A percentile compares a stretch with the other conserved stretches of the same genome.
These are phyloP conservation scores for Oxycera nigricornis DNA, from an alignment of 2,888 invertebrate genomes.

Conservation along the genomic window DNA sequence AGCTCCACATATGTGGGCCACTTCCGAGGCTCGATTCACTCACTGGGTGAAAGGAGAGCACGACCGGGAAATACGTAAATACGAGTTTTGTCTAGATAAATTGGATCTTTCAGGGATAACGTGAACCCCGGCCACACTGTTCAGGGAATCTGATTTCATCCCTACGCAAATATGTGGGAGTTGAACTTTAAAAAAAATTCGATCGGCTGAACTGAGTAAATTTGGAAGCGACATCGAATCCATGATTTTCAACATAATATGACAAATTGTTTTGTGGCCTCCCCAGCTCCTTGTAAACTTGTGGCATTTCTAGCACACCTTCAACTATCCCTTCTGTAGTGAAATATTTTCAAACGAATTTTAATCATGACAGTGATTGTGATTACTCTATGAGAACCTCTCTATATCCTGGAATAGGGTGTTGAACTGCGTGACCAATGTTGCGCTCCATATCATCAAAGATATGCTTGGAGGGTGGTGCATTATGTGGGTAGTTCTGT, in stretches of 20 bases:
- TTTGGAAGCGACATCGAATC: not conserved
- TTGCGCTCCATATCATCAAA: no score
- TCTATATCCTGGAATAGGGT: not conserved
- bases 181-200: not conserved
- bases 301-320: not conserved
- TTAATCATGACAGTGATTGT: constrained; percentile 6
- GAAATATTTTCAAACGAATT: not conserved
- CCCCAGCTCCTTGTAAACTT: not conserved
- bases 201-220: not conserved
- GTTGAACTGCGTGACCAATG: not conserved
- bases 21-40: not conserved
- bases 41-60: not conserved
- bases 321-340: not conserved
- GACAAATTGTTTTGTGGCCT: not conserved
- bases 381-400: not conserved
- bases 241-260: not conserved
- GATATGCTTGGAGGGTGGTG: not conserved
- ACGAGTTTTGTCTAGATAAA: not conserved
- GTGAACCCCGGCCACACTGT: no score
- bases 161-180: no score
- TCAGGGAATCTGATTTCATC: no score
- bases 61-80: not conserved
- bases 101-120: no score
- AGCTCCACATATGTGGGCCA: constrained; percentile 14
- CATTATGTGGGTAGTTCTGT: not conserved